Percentiles rank a stretch among this genome's conserved stretches.
Evolutionary conservation across 2,113 vertebrate genomes (phyloP).

Genomic region (Phylloscopus whistleri): DNA sequence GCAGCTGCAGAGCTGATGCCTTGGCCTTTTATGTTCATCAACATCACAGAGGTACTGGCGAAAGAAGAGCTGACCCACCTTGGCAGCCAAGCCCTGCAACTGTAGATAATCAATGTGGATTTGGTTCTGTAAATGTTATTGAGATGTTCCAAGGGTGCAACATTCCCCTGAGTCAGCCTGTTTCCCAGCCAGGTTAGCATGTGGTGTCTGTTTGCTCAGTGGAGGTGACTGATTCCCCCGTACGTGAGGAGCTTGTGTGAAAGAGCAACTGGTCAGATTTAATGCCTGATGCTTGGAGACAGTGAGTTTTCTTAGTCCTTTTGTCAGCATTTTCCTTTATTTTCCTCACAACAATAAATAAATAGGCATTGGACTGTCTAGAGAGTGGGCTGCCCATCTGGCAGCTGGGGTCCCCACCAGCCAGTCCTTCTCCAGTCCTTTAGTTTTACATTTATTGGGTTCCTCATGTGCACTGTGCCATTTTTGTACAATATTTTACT

Average conservation of each 20-base stretch:
- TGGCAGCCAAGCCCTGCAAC: neutral
- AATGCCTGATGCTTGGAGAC: neutral
- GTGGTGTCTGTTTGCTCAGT: neutral
- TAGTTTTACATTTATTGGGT: neutral
- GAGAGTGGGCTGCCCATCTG: neutral
- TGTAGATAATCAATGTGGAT: neutral
- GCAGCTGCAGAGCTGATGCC: neutral
- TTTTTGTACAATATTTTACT: constrained; percentile 6
- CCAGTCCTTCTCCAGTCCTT: neutral
- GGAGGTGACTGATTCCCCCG: neutral
- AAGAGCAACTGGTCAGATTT: neutral
- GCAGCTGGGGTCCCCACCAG: neutral
- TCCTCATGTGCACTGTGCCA: neutral
- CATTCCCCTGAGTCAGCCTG: neutral
- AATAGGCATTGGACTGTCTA: neutral
- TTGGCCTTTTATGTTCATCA: neutral
- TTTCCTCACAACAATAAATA: neutral
- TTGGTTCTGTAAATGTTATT: constrained; percentile 32
- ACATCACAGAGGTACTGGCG: rapidly evolving
- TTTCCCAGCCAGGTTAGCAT: neutral
- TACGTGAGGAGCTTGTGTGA: neutral
- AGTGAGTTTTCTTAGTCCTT: neutral
- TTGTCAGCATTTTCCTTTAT: neutral
- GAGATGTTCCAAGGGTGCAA: neutral
- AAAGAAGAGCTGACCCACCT: neutral